phyloP scores from a whole-genome alignment of 2,797 vertebrate genomes.

The Anolis apletophallus region DNA sequence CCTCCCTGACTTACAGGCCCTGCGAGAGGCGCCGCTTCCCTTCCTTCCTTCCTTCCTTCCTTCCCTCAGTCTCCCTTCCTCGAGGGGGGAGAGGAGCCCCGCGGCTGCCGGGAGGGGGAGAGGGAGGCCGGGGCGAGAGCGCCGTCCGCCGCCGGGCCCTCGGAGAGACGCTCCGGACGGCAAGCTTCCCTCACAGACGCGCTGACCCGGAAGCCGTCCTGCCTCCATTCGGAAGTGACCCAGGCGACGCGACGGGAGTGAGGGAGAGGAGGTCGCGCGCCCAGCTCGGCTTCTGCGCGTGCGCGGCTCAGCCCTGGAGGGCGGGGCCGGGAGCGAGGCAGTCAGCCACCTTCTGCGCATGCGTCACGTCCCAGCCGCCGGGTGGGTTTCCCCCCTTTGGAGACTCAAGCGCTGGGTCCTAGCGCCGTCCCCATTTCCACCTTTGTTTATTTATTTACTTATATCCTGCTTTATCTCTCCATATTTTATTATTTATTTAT shows the following conservation, averaged over 20 bases:
- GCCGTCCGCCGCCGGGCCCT: too few species aligned
- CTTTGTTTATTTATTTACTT: too few species aligned
- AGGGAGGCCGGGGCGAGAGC: too few species aligned
- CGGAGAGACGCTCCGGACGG: constrained; percentile 44
- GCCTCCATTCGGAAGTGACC: constrained; percentile 59
- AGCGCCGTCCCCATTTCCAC: not conserved
- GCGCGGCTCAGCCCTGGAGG: not conserved
- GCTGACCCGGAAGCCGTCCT: constrained; percentile 70
- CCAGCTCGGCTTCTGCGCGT: constrained; percentile 13
- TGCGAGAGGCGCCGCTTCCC: not conserved
- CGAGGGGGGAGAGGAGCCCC: not conserved
- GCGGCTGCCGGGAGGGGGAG: not conserved
- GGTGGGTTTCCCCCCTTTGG: not conserved
- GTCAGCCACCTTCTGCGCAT: not conserved
- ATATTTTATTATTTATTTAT: too few species aligned
- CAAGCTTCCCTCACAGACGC: not conserved
- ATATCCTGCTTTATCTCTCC: too few species aligned
- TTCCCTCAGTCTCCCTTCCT: not conserved
- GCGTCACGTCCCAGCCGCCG: not conserved
- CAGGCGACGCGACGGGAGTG: too few species aligned
- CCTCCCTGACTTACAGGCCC: constrained; percentile 51
- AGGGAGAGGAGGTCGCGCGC: too few species aligned
- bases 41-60: not conserved
- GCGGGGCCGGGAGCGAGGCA: too few species aligned
- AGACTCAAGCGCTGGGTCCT: not conserved